Base-by-base conservation (phyloP, 2,888 invertebrate species). In the Chouioia cunea region DNA sequence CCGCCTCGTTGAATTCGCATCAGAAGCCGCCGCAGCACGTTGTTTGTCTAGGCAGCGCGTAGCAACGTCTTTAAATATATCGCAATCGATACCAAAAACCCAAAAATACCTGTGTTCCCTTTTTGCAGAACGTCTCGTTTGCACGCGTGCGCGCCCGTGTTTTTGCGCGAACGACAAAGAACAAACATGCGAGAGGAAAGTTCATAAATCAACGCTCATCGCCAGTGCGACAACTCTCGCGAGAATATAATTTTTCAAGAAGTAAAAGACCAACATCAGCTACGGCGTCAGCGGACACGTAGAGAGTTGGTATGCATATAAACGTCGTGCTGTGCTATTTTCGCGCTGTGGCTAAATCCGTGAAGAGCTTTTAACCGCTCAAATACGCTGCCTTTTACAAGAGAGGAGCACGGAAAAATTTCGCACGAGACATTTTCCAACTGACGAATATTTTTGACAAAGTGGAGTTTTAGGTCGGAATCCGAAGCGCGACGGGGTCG, bases 341-440 rank as follows among this genome's bases (percentile, higher is more conserved):
- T 70, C 57, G 52, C 36, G 36, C 36, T 36, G 36, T 12, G 36
- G 36, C 36, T 36, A 36, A 36, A 36, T 36, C 44, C 56, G 46
- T 12, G 20, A 44, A 18, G 46, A 63, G 52, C 50, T 50, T 36
- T 59, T 53, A 47, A 64, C 70, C 47, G 46, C 67, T 67, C 58
- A 63, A 71, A 71, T 57, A 47, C 52, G 53, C 52, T 50, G 43
- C 58, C 62, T 58, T 71, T 66, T 71, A 53, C 60, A 54, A 59
- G 59, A 54, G 23, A 43, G 18, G 16, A 20, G n/a, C 36, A 6
- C 36, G 36, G 36, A 36, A 36, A 36, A 36, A 36, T 36, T 12
- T 8, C 36, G 36, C 36, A 12, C 1, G 36, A 36, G 10, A 12
- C 6, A 10, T 10, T 3, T 10, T 3, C 36, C 36, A 10, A 36